Percentiles rank a stretch among this genome's conserved stretches.
Conservation (phyloP, 92 coral and sea anemone genomes). For the Hydrozoanthus gracilis region DNA sequence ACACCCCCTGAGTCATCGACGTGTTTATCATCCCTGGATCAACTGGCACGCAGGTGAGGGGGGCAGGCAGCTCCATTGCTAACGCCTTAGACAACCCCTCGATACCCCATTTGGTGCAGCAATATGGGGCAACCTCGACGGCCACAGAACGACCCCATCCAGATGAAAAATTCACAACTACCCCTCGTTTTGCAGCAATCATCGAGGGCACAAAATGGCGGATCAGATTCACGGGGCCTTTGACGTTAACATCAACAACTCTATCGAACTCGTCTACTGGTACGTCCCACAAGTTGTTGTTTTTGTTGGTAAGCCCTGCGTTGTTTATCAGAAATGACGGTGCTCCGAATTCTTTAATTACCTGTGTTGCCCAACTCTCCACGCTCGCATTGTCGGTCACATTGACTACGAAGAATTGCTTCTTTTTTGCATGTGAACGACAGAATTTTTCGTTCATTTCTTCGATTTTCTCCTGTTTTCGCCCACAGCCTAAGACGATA, state of each 20-base stretch:
- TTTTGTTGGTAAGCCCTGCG: slow-evolving; percentile 61
- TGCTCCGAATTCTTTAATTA: slow-evolving; percentile 67
- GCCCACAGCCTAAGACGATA: slow-evolving; percentile 24
- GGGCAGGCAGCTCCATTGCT: slow-evolving; percentile 82
- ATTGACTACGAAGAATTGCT: slow-evolving; percentile 62
- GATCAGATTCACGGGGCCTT: slow-evolving; percentile 75
- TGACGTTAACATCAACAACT: slow-evolving; percentile 75
- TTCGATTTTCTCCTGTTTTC: slow-evolving; percentile 4
- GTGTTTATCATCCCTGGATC: slow-evolving; percentile 84
- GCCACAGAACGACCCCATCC: slow-evolving; percentile 82
- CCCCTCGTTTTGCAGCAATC: slow-evolving; percentile 73
- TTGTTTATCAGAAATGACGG: slow-evolving; percentile 77
- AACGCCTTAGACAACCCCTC: slow-evolving; percentile 87
- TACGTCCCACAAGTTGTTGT: slow-evolving; percentile 69
- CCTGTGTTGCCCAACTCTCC: slow-evolving; percentile 62
- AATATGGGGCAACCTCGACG: slow-evolving; percentile 79
- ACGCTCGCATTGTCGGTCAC: slow-evolving; percentile 59
- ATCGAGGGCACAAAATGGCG: slow-evolving; percentile 81
- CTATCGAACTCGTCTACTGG: slow-evolving; percentile 68
- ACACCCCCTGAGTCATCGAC: slow-evolving; percentile 61
- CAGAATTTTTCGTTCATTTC: slow-evolving; percentile 23
- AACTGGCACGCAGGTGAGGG: slow-evolving; percentile 75
- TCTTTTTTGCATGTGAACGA: background rate
- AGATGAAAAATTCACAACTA: slow-evolving; percentile 82
- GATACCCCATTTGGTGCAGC: slow-evolving; percentile 81